Evolutionary conservation across 2,888 invertebrate genomes (phyloP).

Genomic region (Mythimna vitellina): DNA sequence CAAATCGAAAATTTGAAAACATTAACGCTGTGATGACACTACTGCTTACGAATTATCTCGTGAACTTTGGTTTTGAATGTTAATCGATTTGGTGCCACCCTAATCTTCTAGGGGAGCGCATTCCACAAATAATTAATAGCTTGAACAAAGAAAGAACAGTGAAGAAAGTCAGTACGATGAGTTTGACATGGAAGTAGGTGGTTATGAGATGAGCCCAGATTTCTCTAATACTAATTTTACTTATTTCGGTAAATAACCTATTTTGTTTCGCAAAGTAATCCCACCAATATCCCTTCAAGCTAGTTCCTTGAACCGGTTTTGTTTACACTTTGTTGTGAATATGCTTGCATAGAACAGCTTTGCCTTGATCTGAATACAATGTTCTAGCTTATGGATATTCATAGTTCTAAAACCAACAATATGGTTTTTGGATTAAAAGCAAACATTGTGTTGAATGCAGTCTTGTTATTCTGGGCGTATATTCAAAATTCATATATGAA

Average conservation of each 20-base stretch:
- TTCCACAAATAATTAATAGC: too few species aligned
- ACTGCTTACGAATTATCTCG: too few species aligned
- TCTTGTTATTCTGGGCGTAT: constrained; percentile 17
- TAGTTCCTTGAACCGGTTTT: constrained; percentile 14
- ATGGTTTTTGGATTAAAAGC: constrained; percentile 48
- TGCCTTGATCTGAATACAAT: constrained; percentile 29
- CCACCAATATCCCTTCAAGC: constrained; percentile 10
- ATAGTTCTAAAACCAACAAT: constrained; percentile 34
- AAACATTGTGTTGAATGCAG: constrained; percentile 38
- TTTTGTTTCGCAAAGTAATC: background rate
- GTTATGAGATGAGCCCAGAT: too few species aligned
- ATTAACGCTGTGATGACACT: too few species aligned
- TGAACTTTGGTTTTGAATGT: too few species aligned
- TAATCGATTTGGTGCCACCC: too few species aligned
- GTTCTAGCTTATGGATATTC: constrained; percentile 47
- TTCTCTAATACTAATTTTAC: background rate
- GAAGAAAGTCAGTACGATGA: too few species aligned
- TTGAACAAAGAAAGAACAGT: too few species aligned
- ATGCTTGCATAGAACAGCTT: constrained; percentile 18
- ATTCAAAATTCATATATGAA: background rate
- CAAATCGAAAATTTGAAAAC: too few species aligned
- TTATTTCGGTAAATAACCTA: constrained; percentile 3
- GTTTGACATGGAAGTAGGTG: too few species aligned
- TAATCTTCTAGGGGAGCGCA: too few species aligned
- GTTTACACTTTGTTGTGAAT: constrained; percentile 26